A percentile compares a stretch with the other conserved stretches of the same genome.
These are phyloP conservation scores for Petrocephalus zakoni DNA, from an alignment of 2,113 vertebrate species.

Conservation along the genomic window DNA sequence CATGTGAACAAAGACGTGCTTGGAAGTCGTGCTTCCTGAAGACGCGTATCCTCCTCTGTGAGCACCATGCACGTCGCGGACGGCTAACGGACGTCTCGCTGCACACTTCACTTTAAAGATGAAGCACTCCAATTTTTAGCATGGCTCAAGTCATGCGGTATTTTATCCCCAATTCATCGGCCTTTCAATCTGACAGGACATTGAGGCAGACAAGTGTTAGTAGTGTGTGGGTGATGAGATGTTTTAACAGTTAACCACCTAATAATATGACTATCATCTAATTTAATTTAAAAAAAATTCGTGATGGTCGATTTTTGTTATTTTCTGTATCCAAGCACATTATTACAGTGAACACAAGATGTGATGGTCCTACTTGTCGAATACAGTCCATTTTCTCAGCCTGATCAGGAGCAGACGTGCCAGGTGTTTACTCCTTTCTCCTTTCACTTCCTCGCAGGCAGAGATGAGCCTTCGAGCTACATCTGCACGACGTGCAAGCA, in stretches of 20 bases:
- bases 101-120: not conserved
- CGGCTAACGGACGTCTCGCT: not conserved
- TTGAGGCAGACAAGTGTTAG: not conserved
- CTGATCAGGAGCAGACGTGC: not conserved
- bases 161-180: not conserved
- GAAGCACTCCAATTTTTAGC: not conserved
- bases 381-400: not conserved
- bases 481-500: constrained; percentile 99
- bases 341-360: not conserved
- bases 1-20: not conserved
- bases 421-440: not conserved
- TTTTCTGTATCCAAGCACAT: not conserved
- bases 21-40: not conserved
- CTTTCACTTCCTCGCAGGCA: constrained; percentile 69
- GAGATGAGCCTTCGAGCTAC: constrained; percentile 99
- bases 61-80: not conserved
- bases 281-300: too few relatives aligned
- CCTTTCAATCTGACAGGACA: not conserved
- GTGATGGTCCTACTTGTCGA: not conserved
- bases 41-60: not conserved
- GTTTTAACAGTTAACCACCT: not conserved
- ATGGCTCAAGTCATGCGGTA: not conserved
- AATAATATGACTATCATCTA: not conserved
- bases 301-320: not conserved
- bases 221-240: not conserved